Percentiles rank a stretch among this genome's conserved stretches.
Conservation (phyloP, 2,888 invertebrate genomes). For the Gymnocheta viridis region DNA sequence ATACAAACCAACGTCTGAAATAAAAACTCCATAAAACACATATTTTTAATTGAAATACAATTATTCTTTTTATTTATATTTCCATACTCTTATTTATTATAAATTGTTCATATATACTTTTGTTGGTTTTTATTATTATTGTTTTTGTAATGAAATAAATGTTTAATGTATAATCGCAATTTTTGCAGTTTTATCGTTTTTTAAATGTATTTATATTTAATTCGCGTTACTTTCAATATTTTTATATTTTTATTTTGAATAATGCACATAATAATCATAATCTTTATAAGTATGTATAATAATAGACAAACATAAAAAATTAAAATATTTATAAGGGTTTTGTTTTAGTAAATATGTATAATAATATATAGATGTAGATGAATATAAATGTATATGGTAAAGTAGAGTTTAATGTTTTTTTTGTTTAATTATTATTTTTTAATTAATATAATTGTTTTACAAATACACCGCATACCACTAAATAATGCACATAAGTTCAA, state of each 20-base stretch:
- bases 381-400: slow-evolving; percentile 57
- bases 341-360: slow-evolving; percentile 52
- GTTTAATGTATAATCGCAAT: slow-evolving; percentile 63
- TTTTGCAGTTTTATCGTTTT: slow-evolving; percentile 32
- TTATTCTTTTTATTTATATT: slow-evolving; percentile 57
- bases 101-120: slow-evolving; percentile 66
- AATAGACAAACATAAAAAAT: slow-evolving; percentile 66
- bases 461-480: slow-evolving; percentile 74
- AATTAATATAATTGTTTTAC: slow-evolving; percentile 71
- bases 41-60: slow-evolving; percentile 45
- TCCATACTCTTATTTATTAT: slow-evolving; percentile 67
- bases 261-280: slow-evolving; percentile 64
- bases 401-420: slow-evolving; percentile 53
- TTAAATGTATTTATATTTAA: slow-evolving; percentile 54
- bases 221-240: slow-evolving; percentile 43
- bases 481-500: slow-evolving; percentile 75
- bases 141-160: slow-evolving; percentile 59
- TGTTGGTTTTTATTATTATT: slow-evolving; percentile 46
- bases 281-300: slow-evolving; percentile 40
- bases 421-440: slow-evolving; percentile 49
- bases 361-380: slow-evolving; percentile 66
- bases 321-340: slow-evolving; percentile 51
- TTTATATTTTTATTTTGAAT: slow-evolving; percentile 51
- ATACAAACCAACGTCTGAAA: not conserved
- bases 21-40: not conserved